A percentile compares a stretch with the other conserved stretches of the same genome.
Evolutionary conservation across 1,140 invertebrate species (phyloP).

Genomic region (Euwallacea similis): DNA sequence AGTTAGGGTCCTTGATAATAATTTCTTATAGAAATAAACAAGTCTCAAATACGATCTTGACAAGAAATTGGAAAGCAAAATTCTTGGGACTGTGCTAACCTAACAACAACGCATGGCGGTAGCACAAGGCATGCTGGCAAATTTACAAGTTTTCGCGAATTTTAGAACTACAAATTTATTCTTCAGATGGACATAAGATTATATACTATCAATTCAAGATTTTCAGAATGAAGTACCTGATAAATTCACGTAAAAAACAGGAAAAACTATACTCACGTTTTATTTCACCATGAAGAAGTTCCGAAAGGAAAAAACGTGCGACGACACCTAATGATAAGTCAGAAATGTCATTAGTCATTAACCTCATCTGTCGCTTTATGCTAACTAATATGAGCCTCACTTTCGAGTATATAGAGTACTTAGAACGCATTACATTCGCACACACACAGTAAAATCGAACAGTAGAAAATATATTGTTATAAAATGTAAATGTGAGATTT

Average conservation of each 20-base stretch:
- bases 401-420: no score
- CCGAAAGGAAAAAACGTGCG: background rate
- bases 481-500: no score
- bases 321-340: background rate
- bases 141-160: background rate
- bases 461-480: no score
- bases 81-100: background rate
- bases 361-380: no score
- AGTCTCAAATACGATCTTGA: background rate
- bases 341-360: background rate
- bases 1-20: background rate
- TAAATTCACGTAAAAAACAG: conserved; percentile 5
- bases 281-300: conserved; percentile 8
- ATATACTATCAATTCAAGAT: background rate
- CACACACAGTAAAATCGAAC: no score
- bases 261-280: conserved; percentile 14
- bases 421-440: no score
- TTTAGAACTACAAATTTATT: background rate
- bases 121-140: background rate
- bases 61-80: background rate
- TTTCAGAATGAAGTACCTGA: background rate
- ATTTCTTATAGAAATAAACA: background rate
- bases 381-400: no score
- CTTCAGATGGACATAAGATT: background rate
- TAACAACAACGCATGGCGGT: conserved; percentile 2